Base-by-base conservation (phyloP, 2,888 invertebrate species). In the Drosophila nr. perissopoda region DNA sequence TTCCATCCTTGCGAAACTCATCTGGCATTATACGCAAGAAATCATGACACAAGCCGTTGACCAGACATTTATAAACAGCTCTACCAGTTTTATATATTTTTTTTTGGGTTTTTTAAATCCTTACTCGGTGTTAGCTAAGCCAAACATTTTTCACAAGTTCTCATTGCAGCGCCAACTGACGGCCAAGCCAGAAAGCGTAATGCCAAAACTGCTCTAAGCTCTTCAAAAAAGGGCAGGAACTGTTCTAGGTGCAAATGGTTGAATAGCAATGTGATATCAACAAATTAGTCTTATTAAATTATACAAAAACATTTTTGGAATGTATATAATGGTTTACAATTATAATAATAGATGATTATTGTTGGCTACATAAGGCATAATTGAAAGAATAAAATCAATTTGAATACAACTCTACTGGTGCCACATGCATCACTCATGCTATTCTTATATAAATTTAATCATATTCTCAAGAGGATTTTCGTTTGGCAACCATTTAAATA, bases 361-460 rank as follows among this genome's bases (percentile, higher is more conserved):
- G 13, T 46, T 21, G 13, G 7, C 7, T 2, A 36, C 18, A 34
- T 34, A 34, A 34, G 13, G 16, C 34, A 40, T n/a, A 33, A 33
- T 21, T 21, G 4, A 25, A 25, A 2, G 21, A 25, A 1, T 8
- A 25, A 46, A 46, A 25, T 25, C 7, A 4, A 16, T 25, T 21
- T 2, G 16, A 46, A 25, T 25, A 8, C 0, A 25, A 25, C 16
- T 46, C 21, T 7, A 16, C 46, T 46, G 21, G 2, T 36, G 36
- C 25, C 11, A 36, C 11, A 4, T 27, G 36, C 36, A 38, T 40
- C 4, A 6, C 21, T 21, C 16, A 10, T 54, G 27, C 31, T 33
- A 10, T 57, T 40, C 1, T 25, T 10, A 18, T 2, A 11, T 34
- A 31, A 36, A 69, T 70, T 40, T 70, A 70, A 70, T 40, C 51